Base-by-base conservation (phyloP, 2,113 vertebrate genomes). In the Cryptomyrus ogoouensis region DNA sequence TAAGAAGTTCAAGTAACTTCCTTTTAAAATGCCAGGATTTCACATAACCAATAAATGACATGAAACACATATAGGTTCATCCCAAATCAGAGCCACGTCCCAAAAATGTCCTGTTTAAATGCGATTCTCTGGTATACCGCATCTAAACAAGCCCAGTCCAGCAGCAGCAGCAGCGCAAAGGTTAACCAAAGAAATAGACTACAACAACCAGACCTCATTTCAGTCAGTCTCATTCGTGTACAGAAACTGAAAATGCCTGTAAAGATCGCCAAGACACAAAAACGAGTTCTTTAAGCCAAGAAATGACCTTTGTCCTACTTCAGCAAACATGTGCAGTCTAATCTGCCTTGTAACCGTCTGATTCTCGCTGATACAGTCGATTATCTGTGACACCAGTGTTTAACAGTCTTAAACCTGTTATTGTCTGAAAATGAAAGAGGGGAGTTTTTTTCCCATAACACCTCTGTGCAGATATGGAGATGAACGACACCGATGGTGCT, bases 391-490 rank as follows among this genome's bases (percentile, higher is more conserved):
- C 92, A 93, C 90, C 70, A 44, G 39, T 93, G 92, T 94, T 94
- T 93, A 93, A 95, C 93, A 92, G 94, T 94, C 92, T 93, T 90
- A 5, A 92, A 93, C 89, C 87, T 94, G 93, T 95, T 95, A 94
- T 93, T 94, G 92, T 95, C 93, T 95, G 92, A 89, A 62, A 90
- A 92, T 93, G 92, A 94, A 93, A 91, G 92, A 46, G 91, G 85
- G 44, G 35, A 91, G 90, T 90, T 93, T 62, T 91, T 95, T 95
- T 95, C 96, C 95, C 95, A 96, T 94, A 95, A 94, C 94, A 94
- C 91, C 53, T 89, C 86, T 88, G 47, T 89, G 44, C 88, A 93
- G 90, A 90, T 87, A 83, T 15, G 42, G 88, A 91, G 94, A 95
- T 96, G 93, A 87, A 66, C 90, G 89, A 85, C 44, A 31, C 93